A percentile compares a stretch with the other conserved stretches of the same genome.
Conservation (phyloP, 2,888 invertebrate genomes). For the Camptogramma bilineatum region DNA sequence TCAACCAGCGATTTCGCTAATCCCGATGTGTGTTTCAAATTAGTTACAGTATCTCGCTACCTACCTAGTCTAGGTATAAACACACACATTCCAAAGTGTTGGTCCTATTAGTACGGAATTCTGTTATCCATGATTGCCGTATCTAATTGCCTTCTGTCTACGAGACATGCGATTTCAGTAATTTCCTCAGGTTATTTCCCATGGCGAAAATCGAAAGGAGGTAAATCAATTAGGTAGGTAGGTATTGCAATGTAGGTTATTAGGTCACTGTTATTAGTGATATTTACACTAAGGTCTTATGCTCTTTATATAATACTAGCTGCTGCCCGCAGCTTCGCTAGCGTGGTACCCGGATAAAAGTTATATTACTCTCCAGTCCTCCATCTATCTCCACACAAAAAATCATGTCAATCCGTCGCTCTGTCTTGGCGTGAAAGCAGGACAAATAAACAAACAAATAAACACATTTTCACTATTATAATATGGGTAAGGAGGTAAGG, state of each 20-base stretch:
- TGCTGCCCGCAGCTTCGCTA: too few species aligned
- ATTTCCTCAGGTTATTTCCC: conserved; percentile 9
- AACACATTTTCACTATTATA: too few species aligned
- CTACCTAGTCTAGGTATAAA: neutral
- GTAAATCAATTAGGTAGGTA: conserved; percentile 2
- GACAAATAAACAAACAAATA: too few species aligned
- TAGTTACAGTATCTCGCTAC: neutral
- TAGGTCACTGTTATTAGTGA: neutral
- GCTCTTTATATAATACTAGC: neutral
- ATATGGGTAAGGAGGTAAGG: too few species aligned
- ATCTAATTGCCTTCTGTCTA: conserved; percentile 4
- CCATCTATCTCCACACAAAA: too few species aligned
- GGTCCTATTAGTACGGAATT: conserved; percentile 7
- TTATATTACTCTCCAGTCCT: too few species aligned
- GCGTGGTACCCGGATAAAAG: too few species aligned
- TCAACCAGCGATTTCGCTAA: neutral
- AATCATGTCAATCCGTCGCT: too few species aligned
- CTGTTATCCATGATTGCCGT: conserved; percentile 5
- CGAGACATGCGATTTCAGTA: conserved; percentile 6
- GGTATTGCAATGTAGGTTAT: neutral
- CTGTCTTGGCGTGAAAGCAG: too few species aligned
- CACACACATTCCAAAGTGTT: neutral
- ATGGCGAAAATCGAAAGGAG: conserved; percentile 8
- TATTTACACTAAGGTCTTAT: neutral
- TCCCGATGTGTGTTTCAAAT: neutral